Base-by-base conservation (phyloP, 2,113 vertebrate genomes). In the Spea multiplicata region DNA sequence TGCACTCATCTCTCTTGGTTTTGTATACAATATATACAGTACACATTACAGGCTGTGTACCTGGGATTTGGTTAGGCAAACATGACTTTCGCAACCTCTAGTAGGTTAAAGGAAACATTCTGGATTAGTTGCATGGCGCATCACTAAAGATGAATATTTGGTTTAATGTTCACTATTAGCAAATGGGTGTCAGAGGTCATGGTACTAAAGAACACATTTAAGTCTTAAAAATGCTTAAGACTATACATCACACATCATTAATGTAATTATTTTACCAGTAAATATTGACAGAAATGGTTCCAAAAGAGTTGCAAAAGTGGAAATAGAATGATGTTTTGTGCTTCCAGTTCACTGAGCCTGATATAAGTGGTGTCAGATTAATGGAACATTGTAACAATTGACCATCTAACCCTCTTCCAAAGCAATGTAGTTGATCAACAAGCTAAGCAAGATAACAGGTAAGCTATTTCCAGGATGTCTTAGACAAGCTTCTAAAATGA, bases 1-100 rank as follows among this genome's bases (percentile, higher is more conserved):
- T 50, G 52, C 53, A 45, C 66, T 73, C 30, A 57, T 74, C 66
- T 66, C 52, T 74, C 13, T 50, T 45, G 71, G 17, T 57, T 50
- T 45, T 64, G 17, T 57, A 13, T 57, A 50, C 10, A 52, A 80
- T 68, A 52, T 52, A 68, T 66, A 66, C 70, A 12, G 9, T 46
- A 47, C 46, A 73, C 78, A 30, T 30, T 30, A 30, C 30, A 30
- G 30, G 30, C 30, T 30, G 30, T 30, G 30, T 30, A 30, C 30
- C 30, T 30, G 30, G 30, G 30, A 30, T 30, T 30, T 30, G 30
- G 30, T 30, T 30, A 30, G 30, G 30, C 30, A 30, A 30, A 30
- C 2, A 30, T 30, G 30, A 30, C 30, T 30, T 30, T 30, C 2
- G 30, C 30, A 30, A 30, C 30, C 30, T 30, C 30, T 30, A 30